A percentile compares a stretch with the other conserved stretches of the same genome.
phyloP scores from a whole-genome alignment of 2,113 vertebrate species.

The Sphyrna mokarran region DNA sequence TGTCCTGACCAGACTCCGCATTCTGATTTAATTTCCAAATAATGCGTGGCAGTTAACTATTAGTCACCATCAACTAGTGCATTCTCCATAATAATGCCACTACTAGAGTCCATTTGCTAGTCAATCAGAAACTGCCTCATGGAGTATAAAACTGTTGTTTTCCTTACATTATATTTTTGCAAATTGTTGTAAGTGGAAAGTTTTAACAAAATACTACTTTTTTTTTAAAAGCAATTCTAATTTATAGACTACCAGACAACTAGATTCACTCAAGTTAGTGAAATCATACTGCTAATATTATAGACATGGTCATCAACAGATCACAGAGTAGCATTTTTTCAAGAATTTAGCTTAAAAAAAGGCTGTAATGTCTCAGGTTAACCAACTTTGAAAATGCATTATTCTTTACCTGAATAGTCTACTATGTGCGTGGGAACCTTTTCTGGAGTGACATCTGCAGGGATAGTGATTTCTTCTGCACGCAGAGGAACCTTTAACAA shows the following conservation, averaged over 20 bases:
- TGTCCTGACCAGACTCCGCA: no score
- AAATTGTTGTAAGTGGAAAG: no score
- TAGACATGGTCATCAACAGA: background rate
- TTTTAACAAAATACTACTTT: no score
- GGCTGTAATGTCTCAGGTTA: background rate
- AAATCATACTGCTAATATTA: background rate
- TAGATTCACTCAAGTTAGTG: background rate
- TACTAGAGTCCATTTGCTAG: no score
- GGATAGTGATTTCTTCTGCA: constrained; percentile 96
- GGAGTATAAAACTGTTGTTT: no score
- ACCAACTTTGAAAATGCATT: background rate
- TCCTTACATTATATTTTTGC: no score
- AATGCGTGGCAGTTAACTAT: no score
- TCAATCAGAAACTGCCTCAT: no score
- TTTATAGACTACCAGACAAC: background rate
- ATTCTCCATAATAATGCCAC: no score
- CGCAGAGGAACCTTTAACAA: constrained; percentile 78
- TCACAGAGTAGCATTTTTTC: background rate
- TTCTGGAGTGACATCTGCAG: constrained; percentile 94
- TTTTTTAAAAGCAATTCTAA: no score
- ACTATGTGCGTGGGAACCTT: constrained; percentile 97
- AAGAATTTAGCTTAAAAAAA: background rate
- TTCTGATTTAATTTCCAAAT: no score
- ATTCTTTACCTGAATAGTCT: constrained; percentile 83
- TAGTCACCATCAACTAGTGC: no score